Conservation (phyloP, 2,888 invertebrate species). For the Mythimna vitellina region DNA sequence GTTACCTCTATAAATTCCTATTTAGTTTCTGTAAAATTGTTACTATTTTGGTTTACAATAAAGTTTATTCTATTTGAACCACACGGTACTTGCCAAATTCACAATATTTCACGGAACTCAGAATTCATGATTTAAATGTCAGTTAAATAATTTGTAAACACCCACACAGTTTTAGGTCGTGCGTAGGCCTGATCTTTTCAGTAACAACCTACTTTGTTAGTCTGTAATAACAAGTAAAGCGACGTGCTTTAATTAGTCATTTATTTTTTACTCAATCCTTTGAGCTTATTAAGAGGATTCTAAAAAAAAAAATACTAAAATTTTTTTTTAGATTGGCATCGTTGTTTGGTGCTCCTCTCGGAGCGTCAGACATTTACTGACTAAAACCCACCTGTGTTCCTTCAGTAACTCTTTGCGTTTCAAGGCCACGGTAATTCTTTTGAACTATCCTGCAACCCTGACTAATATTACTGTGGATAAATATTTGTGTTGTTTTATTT, state of each 20-base stretch:
- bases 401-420: too few relatives aligned
- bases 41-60: too few relatives aligned
- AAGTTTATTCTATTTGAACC: too few relatives aligned
- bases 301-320: not conserved
- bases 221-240: conserved; percentile 5
- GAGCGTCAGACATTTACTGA: too few relatives aligned
- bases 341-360: too few relatives aligned
- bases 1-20: too few relatives aligned
- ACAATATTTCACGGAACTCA: not conserved
- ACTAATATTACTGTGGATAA: too few relatives aligned
- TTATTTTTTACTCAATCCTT: not conserved
- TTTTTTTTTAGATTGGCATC: not conserved
- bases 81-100: not conserved
- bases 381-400: too few relatives aligned
- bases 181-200: not conserved
- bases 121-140: not conserved
- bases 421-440: too few relatives aligned
- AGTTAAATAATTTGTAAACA: conserved; percentile 10
- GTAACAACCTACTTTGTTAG: conserved; percentile 2
- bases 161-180: conserved; percentile 8
- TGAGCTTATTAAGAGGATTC: not conserved
- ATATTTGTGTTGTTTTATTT: too few relatives aligned
- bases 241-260: conserved; percentile 3
- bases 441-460: too few relatives aligned
- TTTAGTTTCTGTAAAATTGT: too few relatives aligned